Percentiles rank a stretch among this genome's conserved stretches.
These are phyloP conservation scores for Meandrina meandrites DNA, from an alignment of 92 coral and sea anemone species.

Conservation along the genomic window DNA sequence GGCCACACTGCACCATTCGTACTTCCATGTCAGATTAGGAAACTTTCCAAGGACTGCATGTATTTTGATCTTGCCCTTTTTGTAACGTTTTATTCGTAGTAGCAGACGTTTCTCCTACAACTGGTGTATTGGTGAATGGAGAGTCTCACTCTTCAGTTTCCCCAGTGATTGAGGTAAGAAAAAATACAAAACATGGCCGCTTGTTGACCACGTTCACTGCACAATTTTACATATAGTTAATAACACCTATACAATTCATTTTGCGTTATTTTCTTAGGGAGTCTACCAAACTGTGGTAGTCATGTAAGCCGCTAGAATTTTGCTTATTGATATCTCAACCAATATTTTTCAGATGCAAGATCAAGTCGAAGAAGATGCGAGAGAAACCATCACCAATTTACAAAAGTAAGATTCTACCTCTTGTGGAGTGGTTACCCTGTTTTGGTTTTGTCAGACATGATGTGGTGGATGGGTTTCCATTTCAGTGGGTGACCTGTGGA, in stretches of 20 bases:
- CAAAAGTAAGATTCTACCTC: conserved; percentile 26
- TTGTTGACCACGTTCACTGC: neutral
- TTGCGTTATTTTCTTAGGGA: neutral
- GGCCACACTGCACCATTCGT: too few relatives aligned
- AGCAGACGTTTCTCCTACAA: neutral
- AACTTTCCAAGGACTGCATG: too few relatives aligned
- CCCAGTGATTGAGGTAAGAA: conserved; percentile 18
- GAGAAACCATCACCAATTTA: conserved; percentile 27
- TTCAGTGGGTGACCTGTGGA: neutral
- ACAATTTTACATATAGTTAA: neutral
- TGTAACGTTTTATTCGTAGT: too few relatives aligned
- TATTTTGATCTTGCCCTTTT: neutral
- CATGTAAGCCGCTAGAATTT: too few relatives aligned
- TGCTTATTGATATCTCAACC: neutral
- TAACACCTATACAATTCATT: neutral
- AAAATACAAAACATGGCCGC: neutral
- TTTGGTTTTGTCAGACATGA: neutral
- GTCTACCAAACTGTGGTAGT: neutral
- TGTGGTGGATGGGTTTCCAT: neutral
- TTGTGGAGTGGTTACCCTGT: neutral
- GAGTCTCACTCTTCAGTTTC: conserved; percentile 20
- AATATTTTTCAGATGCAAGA: conserved; percentile 21
- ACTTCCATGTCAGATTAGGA: too few relatives aligned
- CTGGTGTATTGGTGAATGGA: conserved; percentile 23
- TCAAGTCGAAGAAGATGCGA: conserved; percentile 14